phyloP scores from a whole-genome alignment of 2,113 vertebrate species.

The Nothocercus nigrocapillus region DNA sequence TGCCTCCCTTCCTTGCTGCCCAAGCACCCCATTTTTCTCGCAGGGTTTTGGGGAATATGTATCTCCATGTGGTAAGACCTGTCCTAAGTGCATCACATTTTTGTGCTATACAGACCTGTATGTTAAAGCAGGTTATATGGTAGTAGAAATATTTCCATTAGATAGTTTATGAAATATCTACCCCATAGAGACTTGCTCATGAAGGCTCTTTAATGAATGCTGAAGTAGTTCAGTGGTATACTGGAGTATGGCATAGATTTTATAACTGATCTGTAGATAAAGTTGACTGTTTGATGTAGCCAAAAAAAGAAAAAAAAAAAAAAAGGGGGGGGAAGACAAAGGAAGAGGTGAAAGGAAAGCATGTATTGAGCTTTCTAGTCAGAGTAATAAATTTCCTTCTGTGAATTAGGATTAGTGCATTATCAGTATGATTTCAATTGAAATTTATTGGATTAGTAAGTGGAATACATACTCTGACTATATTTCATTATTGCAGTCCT shows the following conservation, averaged over 20 bases:
- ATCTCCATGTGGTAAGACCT: not conserved
- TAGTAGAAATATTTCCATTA: not conserved
- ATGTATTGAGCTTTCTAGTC: not conserved
- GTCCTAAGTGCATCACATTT: not conserved
- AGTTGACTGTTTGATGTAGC: not conserved
- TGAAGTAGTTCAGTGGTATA: not conserved
- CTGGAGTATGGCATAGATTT: not conserved
- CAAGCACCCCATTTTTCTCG: not conserved
- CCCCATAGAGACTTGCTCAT: accelerated
- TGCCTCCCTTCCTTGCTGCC: not conserved
- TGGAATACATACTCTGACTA: not conserved
- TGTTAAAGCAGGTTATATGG: not conserved
- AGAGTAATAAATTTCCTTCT: not conserved
- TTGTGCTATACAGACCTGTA: not conserved
- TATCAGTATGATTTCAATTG: not conserved
- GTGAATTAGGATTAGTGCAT: not conserved
- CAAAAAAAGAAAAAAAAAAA: not conserved
- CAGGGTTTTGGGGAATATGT: accelerated
- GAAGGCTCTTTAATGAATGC: not conserved
- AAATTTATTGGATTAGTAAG: not conserved
- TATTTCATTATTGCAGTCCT: not conserved
- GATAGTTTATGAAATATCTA: not conserved
- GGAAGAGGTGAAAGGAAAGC: not conserved
- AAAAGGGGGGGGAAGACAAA: not conserved
- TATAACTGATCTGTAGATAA: not conserved